Evolutionary conservation across 2,797 vertebrate genomes (phyloP).

Genomic region (Adrianichthys oophorus): DNA sequence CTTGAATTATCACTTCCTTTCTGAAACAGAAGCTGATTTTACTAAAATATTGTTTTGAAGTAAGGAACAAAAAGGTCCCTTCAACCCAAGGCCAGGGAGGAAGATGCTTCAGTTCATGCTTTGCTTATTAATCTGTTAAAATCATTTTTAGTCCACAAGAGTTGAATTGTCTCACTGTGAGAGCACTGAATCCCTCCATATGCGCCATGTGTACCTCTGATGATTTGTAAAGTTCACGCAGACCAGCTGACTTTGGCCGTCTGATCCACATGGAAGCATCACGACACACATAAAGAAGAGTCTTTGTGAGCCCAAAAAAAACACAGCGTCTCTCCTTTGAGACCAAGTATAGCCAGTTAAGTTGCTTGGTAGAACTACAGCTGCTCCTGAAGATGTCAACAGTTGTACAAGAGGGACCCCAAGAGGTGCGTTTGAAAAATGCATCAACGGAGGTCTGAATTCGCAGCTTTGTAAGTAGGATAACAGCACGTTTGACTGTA

Average conservation of each 20-base stretch:
- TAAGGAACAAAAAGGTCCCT: constrained; percentile 11
- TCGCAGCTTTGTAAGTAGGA: constrained; percentile 35
- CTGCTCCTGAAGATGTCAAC: neutral
- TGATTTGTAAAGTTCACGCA: constrained; percentile 18
- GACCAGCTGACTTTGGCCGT: constrained; percentile 48
- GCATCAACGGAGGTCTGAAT: constrained; percentile 24
- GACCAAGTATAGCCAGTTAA: constrained; percentile 7
- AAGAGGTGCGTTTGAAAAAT: constrained; percentile 48
- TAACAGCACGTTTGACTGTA: constrained; percentile 16
- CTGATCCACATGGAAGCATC: constrained; percentile 63
- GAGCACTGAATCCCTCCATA: constrained; percentile 12
- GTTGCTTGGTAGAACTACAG: neutral
- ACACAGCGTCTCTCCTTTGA: constrained; percentile 5
- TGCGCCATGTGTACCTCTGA: constrained; percentile 32
- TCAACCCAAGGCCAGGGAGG: constrained; percentile 41
- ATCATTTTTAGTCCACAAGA: constrained; percentile 16
- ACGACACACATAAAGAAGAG: constrained; percentile 49
- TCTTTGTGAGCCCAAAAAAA: constrained; percentile 61
- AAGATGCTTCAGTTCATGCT: constrained; percentile 44
- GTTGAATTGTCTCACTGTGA: constrained; percentile 17
- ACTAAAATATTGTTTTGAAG: constrained; percentile 18
- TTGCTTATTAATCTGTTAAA: constrained; percentile 16
- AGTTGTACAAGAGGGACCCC: constrained; percentile 50
- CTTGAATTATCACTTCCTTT: constrained; percentile 35
- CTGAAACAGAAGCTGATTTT: constrained; percentile 8